These are phyloP conservation scores for Chironomus tepperi DNA, from an alignment of 1,140 invertebrate species.

Conservation along the genomic window DNA sequence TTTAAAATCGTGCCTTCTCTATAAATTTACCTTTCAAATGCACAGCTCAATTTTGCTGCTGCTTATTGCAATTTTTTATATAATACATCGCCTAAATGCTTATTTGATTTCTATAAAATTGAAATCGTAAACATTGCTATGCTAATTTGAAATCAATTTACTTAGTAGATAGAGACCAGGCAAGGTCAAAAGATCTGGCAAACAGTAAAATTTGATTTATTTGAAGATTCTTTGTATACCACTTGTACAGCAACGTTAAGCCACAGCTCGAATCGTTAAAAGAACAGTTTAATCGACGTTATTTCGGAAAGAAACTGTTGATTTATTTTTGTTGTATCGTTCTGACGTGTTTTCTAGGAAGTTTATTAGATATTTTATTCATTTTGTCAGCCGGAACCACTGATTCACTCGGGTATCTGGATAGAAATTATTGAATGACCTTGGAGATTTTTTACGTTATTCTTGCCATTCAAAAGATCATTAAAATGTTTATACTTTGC, in stretches of 20 bases:
- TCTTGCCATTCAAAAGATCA: too few relatives aligned
- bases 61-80: background rate
- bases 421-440: background rate
- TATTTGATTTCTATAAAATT: background rate
- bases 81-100: background rate
- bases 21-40: too few relatives aligned
- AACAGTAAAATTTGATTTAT: background rate
- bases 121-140: background rate
- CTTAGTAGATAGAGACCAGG: background rate
- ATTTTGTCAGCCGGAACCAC: background rate
- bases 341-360: too few relatives aligned
- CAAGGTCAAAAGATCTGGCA: slow-evolving; percentile 3
- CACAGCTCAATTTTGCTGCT: too few relatives aligned
- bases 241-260: background rate
- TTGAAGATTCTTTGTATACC: background rate
- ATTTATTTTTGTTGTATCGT: background rate
- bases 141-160: too few relatives aligned
- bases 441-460: too few relatives aligned
- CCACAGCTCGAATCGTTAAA: background rate
- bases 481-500: too few relatives aligned
- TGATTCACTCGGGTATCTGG: background rate
- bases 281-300: too few relatives aligned
- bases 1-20: background rate
- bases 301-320: background rate
- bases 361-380: too few relatives aligned